Conservation (phyloP, 1,140 invertebrate genomes). For the Drosophila pandora region DNA sequence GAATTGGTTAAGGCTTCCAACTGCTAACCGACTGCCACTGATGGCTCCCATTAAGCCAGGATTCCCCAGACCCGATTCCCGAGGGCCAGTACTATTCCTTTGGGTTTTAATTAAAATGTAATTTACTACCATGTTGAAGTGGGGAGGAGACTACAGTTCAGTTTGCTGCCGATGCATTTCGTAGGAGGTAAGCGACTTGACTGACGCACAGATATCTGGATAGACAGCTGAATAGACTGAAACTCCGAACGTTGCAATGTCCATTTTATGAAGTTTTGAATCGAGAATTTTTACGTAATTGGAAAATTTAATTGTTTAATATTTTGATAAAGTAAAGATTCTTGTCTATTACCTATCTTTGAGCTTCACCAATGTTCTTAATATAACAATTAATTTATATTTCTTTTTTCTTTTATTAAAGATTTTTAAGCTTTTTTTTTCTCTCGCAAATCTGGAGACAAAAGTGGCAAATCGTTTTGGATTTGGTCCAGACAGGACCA, state of each 20-base stretch:
- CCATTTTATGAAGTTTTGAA: not conserved
- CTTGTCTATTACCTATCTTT: too few species aligned
- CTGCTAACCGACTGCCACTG: slow-evolving; percentile 46
- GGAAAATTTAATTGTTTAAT: too few species aligned
- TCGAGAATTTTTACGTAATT: not conserved
- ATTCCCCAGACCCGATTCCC: slow-evolving; percentile 35
- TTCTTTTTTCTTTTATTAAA: not conserved
- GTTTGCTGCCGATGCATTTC: slow-evolving; percentile 39
- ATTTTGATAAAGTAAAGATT: too few species aligned
- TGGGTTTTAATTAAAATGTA: slow-evolving; percentile 79
- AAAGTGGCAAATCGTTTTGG: slow-evolving; percentile 46
- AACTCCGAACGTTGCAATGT: not conserved
- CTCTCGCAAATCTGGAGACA: slow-evolving; percentile 34
- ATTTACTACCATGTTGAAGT: slow-evolving; percentile 61
- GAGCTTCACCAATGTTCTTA: not conserved
- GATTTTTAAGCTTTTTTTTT: not conserved
- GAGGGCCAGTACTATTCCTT: slow-evolving; percentile 14
- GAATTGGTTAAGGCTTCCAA: slow-evolving; percentile 3
- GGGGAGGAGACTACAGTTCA: slow-evolving; percentile 12
- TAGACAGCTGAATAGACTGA: slow-evolving; percentile 18
- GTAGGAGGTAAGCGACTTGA: slow-evolving; percentile 29
- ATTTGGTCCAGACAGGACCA: slow-evolving; percentile 29
- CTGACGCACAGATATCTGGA: slow-evolving; percentile 27
- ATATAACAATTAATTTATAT: not conserved
- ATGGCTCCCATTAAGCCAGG: slow-evolving; percentile 59